phyloP scores from a whole-genome alignment of 2,797 vertebrate species.

The Oryzias sinensis region DNA sequence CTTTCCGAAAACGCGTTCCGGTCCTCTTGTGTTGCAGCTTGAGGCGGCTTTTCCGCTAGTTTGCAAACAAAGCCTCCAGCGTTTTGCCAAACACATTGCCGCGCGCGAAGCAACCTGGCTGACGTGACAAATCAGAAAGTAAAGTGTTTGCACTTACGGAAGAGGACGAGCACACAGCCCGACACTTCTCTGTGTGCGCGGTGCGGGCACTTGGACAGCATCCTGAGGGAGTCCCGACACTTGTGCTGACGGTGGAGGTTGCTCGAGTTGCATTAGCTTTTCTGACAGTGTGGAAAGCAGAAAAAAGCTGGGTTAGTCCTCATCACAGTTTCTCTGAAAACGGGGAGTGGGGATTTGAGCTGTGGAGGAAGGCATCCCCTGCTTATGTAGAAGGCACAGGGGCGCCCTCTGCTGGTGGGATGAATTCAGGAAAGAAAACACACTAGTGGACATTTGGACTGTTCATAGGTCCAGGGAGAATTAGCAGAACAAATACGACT shows the following conservation, averaged over 20 bases:
- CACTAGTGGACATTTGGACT: not conserved
- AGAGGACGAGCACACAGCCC: constrained; percentile 61
- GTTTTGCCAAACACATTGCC: constrained; percentile 22
- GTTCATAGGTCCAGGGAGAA: not conserved
- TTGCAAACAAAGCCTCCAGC: constrained; percentile 12
- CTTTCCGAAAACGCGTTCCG: constrained; percentile 5
- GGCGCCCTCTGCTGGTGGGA: constrained; percentile 72
- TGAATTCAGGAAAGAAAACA: constrained; percentile 4
- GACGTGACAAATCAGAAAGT: constrained; percentile 6
- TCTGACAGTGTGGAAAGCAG: constrained; percentile 36
- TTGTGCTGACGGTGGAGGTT: constrained; percentile 20
- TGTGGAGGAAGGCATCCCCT: constrained; percentile 37
- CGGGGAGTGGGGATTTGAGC: constrained; percentile 53
- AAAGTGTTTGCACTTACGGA: constrained; percentile 73
- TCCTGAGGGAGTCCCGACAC: constrained; percentile 53
- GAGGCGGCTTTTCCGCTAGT: not conserved
- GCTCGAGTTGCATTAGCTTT: constrained; percentile 53
- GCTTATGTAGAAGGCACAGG: constrained; percentile 52
- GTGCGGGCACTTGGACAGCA: constrained; percentile 55
- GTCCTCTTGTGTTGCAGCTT: not conserved
- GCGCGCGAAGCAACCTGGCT: constrained; percentile 4
- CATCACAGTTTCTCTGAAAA: constrained; percentile 46
- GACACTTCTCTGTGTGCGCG: constrained; percentile 52
- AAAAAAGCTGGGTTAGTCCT: constrained; percentile 41
- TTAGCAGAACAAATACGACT: too few relatives aligned